phyloP scores from a whole-genome alignment of 2,113 vertebrate species.

The Hippocampus abdominalis region DNA sequence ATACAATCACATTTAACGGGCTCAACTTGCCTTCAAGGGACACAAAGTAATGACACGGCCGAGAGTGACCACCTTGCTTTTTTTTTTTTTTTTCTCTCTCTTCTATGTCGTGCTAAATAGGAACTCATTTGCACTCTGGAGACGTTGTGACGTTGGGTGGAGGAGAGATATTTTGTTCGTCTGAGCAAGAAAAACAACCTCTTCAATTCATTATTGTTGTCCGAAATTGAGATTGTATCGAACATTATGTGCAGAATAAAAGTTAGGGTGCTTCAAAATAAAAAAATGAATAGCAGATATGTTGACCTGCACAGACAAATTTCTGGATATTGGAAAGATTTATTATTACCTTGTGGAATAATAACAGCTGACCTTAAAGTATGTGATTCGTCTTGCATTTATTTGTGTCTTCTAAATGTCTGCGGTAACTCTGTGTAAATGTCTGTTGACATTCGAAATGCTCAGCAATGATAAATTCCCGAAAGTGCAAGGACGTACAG shows the following conservation, averaged over 20 bases:
- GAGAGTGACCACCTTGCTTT: background rate
- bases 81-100: conserved; percentile 13
- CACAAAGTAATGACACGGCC: background rate
- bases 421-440: conserved; percentile 8
- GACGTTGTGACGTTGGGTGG: conserved; percentile 20
- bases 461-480: conserved; percentile 18
- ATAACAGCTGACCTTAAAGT: conserved; percentile 1
- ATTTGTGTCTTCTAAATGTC: conserved; percentile 6
- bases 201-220: background rate
- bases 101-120: conserved; percentile 16
- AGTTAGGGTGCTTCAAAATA: conserved; percentile 17
- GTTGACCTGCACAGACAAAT: conserved; percentile 15
- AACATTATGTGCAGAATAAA: background rate
- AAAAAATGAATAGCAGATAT: conserved; percentile 18
- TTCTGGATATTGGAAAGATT: background rate
- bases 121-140: conserved; percentile 38
- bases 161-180: no score
- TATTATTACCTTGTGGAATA: background rate
- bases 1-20: background rate
- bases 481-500: background rate
- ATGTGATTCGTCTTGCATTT: conserved; percentile 8
- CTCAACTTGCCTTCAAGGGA: background rate
- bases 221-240: background rate
- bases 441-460: conserved; percentile 23
- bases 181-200: background rate